These are phyloP conservation scores for Prunella fulvescens DNA, from an alignment of 2,113 vertebrate genomes.

Conservation along the genomic window DNA sequence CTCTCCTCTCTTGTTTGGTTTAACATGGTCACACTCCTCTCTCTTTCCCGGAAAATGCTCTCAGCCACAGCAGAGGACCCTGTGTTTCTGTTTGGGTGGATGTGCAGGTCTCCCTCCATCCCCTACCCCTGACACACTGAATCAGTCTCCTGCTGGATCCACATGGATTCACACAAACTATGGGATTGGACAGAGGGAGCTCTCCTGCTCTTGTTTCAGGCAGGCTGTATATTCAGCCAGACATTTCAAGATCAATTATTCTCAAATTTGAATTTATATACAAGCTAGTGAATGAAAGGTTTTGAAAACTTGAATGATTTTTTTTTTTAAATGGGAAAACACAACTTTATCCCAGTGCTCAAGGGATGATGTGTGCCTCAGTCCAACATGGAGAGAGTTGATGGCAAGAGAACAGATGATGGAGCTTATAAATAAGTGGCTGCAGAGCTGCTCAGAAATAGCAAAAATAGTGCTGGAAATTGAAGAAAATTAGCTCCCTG, in stretches of 20 bases:
- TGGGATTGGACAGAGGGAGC: not conserved
- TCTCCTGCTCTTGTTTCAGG: constrained; percentile 4
- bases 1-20: constrained; percentile 13
- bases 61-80: not conserved
- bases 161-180: constrained; percentile 47
- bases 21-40: not conserved
- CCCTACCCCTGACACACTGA: not conserved
- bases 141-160: constrained; percentile 34
- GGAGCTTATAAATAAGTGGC: not conserved
- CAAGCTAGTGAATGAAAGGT: not conserved
- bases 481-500: not conserved
- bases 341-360: not conserved
- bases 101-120: not conserved
- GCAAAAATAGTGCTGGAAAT: not conserved
- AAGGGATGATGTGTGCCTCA: not conserved
- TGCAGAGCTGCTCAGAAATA: not conserved
- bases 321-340: not conserved
- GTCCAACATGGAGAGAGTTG: not conserved
- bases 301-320: not conserved
- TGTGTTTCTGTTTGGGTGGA: constrained; percentile 14
- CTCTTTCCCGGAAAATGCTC: not conserved
- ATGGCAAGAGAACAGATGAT: not conserved
- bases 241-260: constrained; percentile 39
- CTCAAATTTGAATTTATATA: constrained; percentile 18
- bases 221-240: not conserved